Conservation (phyloP, 2,113 vertebrate genomes). For the Gambusia holbrooki region DNA sequence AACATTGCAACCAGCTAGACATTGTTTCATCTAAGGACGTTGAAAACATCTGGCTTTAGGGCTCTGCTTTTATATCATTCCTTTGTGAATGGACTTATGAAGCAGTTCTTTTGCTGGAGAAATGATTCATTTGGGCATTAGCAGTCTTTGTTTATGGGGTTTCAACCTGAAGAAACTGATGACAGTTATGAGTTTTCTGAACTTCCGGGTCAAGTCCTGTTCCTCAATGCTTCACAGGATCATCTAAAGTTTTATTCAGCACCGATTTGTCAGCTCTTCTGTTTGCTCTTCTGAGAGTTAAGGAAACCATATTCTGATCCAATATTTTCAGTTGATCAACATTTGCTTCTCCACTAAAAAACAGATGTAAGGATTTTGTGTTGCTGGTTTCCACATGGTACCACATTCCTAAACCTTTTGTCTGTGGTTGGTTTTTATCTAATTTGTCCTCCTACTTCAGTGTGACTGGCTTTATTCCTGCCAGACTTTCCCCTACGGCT, state of each 20-base stretch:
- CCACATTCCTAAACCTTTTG: no score
- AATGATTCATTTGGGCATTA: neutral
- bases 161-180: neutral
- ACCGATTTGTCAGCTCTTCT: neutral
- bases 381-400: no score
- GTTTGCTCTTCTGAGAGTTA: neutral
- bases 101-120: neutral
- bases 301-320: neutral
- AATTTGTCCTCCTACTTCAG: no score
- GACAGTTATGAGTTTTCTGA: neutral
- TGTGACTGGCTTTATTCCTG: slow-evolving; percentile 8
- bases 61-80: neutral
- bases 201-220: neutral
- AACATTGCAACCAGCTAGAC: neutral
- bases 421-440: no score
- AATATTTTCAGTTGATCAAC: neutral
- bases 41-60: neutral
- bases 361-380: no score
- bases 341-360: no score
- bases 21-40: neutral
- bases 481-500: slow-evolving; percentile 46
- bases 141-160: neutral
- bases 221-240: neutral
- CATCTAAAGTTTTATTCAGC: neutral
- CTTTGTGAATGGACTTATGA: neutral